phyloP scores from a whole-genome alignment of 2,797 vertebrate genomes.

The Zonotrichia albicollis region DNA sequence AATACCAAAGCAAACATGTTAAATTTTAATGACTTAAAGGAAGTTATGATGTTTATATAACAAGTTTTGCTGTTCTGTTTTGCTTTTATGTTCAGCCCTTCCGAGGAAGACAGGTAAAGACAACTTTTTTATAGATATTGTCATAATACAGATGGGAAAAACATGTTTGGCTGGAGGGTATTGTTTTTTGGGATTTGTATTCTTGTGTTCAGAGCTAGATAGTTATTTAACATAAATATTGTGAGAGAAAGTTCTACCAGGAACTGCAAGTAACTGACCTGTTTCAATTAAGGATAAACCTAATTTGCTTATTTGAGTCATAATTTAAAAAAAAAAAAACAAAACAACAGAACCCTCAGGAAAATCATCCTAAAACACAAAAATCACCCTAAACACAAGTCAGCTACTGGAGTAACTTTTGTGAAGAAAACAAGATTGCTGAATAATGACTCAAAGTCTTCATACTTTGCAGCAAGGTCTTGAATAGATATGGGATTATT shows the following conservation, averaged over 20 bases:
- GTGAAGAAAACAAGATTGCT: neutral
- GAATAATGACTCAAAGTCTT: neutral
- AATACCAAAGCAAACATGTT: neutral
- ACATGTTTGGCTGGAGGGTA: neutral
- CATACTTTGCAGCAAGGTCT: neutral
- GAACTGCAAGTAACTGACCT: neutral
- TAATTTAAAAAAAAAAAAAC: neutral
- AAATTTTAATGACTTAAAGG: neutral
- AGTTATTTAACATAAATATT: neutral
- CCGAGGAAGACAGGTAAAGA: slow-evolving; percentile 84
- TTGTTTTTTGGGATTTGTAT: neutral
- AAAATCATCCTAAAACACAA: too few species aligned
- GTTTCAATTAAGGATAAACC: neutral
- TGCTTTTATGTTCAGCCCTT: slow-evolving; percentile 74
- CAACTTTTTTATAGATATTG: neutral
- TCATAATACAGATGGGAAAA: neutral
- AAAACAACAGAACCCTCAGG: too few species aligned
- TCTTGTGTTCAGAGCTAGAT: neutral
- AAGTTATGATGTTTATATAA: neutral
- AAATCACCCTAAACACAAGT: neutral
- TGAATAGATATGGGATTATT: neutral
- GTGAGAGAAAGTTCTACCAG: neutral
- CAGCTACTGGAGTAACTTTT: neutral
- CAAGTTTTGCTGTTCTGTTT: slow-evolving; percentile 17
- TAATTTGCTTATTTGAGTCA: neutral